Base-by-base conservation (phyloP, 2,888 invertebrate species). In the Acanthopleura granulata region DNA sequence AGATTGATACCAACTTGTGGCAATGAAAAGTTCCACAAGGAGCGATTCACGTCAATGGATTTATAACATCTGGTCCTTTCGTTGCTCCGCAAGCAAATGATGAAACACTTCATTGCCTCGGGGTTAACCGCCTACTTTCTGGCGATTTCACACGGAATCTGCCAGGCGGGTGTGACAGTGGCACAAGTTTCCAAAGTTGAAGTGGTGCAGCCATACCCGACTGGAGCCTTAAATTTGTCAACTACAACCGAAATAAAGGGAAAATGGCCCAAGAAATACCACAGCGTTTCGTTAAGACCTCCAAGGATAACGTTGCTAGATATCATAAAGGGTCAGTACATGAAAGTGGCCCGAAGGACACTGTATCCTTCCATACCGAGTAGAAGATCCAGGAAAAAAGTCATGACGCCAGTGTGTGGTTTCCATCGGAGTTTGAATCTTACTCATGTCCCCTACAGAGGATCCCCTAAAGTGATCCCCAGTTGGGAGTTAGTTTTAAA, bases 401-500 rank as follows among this genome's bases (percentile, higher is more conserved):
- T 57, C 6, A 57, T 57, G 57, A 22, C 57, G 22, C 57, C 57
- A 3, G 57, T 25, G 4, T 69, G 69, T 49, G n/a, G 71, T 49
- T 30, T 16, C 15, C 18, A n/a, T 49, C 18, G 50, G 18, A 16
- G 16, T 49, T 16, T 80, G n/a, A 84, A 86, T 66, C 75, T 84
- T 49, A 80, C 80, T 69, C 30, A 27, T 18, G 77, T 79, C 9
- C 74, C 76, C 0, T 87, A 80, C 49, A 83, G 81, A 0, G 80
- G 81, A 0, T 76, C 75, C 29, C 70, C 77, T 0, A 79, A 79
- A 49, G 74, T 62, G 14, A 75, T 79, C 40, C 81, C 83, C 12
- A 9, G 71, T 25, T 85, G 83, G 83, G 86, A 87, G 76, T 75
- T 81, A 25, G 81, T 76, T 9, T 69, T 85, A 27, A 87, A 87